Base-by-base conservation (phyloP, 2,888 invertebrate genomes). In the Eudasyphora cyanicolor region DNA sequence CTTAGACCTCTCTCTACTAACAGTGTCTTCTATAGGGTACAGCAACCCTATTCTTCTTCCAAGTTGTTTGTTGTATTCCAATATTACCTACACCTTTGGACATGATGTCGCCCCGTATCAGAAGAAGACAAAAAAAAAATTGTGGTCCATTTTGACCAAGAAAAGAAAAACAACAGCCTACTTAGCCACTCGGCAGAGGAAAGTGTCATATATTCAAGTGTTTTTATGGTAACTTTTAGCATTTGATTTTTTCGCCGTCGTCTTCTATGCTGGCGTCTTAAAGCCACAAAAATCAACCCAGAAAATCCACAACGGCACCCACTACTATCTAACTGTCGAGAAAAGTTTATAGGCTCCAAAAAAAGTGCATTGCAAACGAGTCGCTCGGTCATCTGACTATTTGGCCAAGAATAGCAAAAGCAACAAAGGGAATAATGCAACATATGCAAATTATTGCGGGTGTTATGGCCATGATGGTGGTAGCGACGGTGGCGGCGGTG, bases 371-470 rank as follows among this genome's bases (percentile, higher is more conserved):
- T 75, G 60, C 35, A 57, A 24, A 14, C 51, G 51, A 79, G n/a
- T n/a, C n/a, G n/a, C n/a, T n/a, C n/a, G n/a, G n/a, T n/a, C n/a
- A n/a, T n/a, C n/a, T n/a, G n/a, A n/a, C 8, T 38, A 38, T 38
- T 38, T 38, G 8, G 38, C 14, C 8, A 38, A 38, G 83, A 80
- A 83, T 80, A 80, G 77, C 80, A 80, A 77, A 82, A 76, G 27
- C 62, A 54, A 35, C 64, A 64, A 38, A 64, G n/a, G 45, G n/a
- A 35, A 24, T 32, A 76, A 32, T 70, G 79, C 76, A 79, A 79
- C 76, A 75, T 82, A 82, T 82, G 85, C 77, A 82, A 83, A 76
- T 85, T 85, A 71, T 83, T 76, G 83, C 79, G 83, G 83, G 83
- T 81, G 82, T 85, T 82, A 83, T 76, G 74, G 49, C n/a, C 45